Evolutionary conservation across 2,797 vertebrate genomes (phyloP), one percentile per base, ranked within the genome.

Genomic region (Lagorchestes hirsutus): DNA sequence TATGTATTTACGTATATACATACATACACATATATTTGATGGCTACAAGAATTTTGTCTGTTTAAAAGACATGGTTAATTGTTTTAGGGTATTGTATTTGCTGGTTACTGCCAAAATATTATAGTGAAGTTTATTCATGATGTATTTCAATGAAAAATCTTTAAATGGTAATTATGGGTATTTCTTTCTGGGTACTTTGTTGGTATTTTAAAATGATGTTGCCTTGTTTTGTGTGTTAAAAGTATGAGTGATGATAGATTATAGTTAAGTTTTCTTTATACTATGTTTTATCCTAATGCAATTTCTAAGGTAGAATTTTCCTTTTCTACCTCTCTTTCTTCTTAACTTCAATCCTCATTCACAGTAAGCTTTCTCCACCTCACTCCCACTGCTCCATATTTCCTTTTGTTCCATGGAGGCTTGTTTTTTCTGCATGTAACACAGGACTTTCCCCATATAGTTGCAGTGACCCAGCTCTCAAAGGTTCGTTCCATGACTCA

Each of bases 41-140:
- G 67, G 14, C 92, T 95, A 55, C 18, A 97, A 97, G 62, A 91
- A 40, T 93, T 95, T 57, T 56, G 5, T 93, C 31, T 95, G 58
- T 93, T 92, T 95, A 91, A 90, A 46, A 94, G 82, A 4, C 62
- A 54, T 46, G n/a, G 28, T 54, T 95, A 4, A 92, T 82, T 58
- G 46, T 52, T 92, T 93, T 95, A 16, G 91, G 94, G 52, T n/a
- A 62, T 91, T 92, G 50, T 91, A 91, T 91, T 55, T 28, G 93
- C 93, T 93, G 40, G 28, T 96, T 94, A 29, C 34, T 90, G 54
- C 40, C 46, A 94, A 82, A 24, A 82, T 46, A 46, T 74, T 74
- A 40, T 46, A 74, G 18, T 3, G 5, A 74, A 74, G n/a, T 74
- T 74, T 74, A 46, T 82, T 46, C 40, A 46, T 82, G 22, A 82